These are phyloP conservation scores for Diadophis punctatus DNA, from an alignment of 2,113 vertebrate genomes.

Conservation along the genomic window DNA sequence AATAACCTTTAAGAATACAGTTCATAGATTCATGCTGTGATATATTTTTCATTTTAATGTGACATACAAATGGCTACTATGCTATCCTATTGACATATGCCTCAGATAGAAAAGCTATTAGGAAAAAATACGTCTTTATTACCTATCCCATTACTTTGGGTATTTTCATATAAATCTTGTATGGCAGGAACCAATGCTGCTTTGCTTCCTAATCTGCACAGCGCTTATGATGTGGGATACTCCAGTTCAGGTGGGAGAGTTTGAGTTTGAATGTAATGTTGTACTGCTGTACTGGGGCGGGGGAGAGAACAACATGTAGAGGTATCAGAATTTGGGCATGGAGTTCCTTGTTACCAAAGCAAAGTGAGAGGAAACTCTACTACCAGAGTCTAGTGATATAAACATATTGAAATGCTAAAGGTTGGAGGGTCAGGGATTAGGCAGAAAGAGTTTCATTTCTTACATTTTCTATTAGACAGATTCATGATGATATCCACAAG, in stretches of 20 bases:
- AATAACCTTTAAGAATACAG: not conserved
- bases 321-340: not conserved
- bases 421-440: not conserved
- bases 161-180: not conserved
- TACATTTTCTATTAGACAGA: not conserved
- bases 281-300: not conserved
- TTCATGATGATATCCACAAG: constrained; percentile 29
- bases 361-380: not conserved
- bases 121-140: not conserved
- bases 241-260: not conserved
- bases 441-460: not conserved
- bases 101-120: not conserved
- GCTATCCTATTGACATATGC: not conserved
- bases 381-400: no score
- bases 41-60: not conserved
- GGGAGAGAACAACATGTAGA: not conserved
- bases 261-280: not conserved
- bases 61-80: no score
- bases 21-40: not conserved
- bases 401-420: not conserved
- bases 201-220: not conserved
- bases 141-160: not conserved
- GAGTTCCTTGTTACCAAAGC: not conserved
- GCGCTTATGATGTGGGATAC: no score
- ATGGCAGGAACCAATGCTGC: not conserved